Percentiles rank a stretch among this genome's conserved stretches.
These are phyloP conservation scores for Acrobasis consociella DNA, from an alignment of 2,888 invertebrate species.

Conservation along the genomic window DNA sequence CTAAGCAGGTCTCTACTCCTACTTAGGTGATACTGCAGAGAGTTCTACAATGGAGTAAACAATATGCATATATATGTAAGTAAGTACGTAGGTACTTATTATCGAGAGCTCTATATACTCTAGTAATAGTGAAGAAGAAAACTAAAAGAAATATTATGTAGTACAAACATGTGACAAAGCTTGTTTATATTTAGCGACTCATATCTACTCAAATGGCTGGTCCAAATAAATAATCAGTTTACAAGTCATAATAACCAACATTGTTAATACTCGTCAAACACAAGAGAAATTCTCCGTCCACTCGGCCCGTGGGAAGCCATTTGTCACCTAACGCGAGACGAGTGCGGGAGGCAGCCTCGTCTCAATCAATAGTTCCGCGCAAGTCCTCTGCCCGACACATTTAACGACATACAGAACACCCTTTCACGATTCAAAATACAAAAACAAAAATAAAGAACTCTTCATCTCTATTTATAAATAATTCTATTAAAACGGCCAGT, in stretches of 20 bases:
- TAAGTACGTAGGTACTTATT: neutral
- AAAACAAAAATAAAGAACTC: neutral
- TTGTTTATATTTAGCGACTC: neutral
- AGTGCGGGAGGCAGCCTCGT: slow-evolving; percentile 44
- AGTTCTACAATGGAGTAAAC: too few relatives aligned
- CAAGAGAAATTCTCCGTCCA: slow-evolving; percentile 24
- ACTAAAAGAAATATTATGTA: too few relatives aligned
- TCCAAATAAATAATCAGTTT: neutral
- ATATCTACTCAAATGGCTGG: neutral
- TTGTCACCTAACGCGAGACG: slow-evolving; percentile 55
- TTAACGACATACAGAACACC: slow-evolving; percentile 33
- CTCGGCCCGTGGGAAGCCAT: slow-evolving; percentile 36
- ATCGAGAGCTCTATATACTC: too few relatives aligned
- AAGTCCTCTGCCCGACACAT: slow-evolving; percentile 52
- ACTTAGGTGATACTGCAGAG: too few relatives aligned
- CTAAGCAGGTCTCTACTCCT: too few relatives aligned
- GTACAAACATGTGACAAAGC: too few relatives aligned
- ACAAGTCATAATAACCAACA: neutral
- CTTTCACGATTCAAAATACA: slow-evolving; percentile 31
- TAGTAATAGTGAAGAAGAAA: too few relatives aligned
- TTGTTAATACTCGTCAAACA: slow-evolving; percentile 23
- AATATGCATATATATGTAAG: too few relatives aligned
- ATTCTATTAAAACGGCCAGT: neutral
- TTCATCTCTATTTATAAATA: neutral
- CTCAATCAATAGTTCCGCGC: slow-evolving; percentile 72